Percentiles rank a stretch among this genome's conserved stretches.
phyloP scores from a whole-genome alignment of 2,797 vertebrate species.

The Macroramphosus scolopax region DNA sequence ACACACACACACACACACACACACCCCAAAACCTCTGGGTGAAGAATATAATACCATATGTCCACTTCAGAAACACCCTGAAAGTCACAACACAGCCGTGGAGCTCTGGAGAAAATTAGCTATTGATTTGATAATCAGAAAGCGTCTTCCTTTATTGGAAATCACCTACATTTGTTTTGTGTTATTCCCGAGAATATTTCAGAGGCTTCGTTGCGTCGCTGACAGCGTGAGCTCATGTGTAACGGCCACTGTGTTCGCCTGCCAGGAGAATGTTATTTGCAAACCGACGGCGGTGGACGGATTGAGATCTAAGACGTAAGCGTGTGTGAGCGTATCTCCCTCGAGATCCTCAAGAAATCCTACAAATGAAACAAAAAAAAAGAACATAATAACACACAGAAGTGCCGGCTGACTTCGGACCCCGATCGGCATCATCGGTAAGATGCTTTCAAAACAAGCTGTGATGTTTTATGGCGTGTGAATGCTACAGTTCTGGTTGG shows the following conservation, averaged over 20 bases:
- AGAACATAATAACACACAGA: background rate
- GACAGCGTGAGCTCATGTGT: too few relatives aligned
- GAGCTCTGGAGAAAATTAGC: conserved; percentile 71
- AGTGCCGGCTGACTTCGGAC: too few relatives aligned
- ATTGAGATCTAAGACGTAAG: too few relatives aligned
- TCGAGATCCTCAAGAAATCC: too few relatives aligned
- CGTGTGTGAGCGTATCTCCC: too few relatives aligned
- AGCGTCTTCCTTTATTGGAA: conserved; percentile 59
- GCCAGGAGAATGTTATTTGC: too few relatives aligned
- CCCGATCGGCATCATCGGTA: too few relatives aligned
- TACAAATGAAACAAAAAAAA: too few relatives aligned
- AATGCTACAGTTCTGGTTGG: background rate
- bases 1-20: conserved; percentile 64
- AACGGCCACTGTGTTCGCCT: too few relatives aligned
- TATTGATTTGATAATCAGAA: conserved; percentile 57
- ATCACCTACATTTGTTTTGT: conserved; percentile 61
- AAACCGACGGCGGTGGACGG: too few relatives aligned
- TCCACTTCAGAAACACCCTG: conserved; percentile 57
- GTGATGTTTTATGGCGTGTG: background rate
- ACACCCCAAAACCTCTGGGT: conserved; percentile 63
- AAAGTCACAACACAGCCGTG: conserved; percentile 55
- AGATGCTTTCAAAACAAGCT: background rate
- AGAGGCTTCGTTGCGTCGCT: too few relatives aligned
- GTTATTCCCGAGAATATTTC: conserved; percentile 43
- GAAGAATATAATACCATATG: conserved; percentile 65